These are phyloP conservation scores for Colinus virginianus DNA, from an alignment of 2,113 vertebrate genomes.

Conservation along the genomic window DNA sequence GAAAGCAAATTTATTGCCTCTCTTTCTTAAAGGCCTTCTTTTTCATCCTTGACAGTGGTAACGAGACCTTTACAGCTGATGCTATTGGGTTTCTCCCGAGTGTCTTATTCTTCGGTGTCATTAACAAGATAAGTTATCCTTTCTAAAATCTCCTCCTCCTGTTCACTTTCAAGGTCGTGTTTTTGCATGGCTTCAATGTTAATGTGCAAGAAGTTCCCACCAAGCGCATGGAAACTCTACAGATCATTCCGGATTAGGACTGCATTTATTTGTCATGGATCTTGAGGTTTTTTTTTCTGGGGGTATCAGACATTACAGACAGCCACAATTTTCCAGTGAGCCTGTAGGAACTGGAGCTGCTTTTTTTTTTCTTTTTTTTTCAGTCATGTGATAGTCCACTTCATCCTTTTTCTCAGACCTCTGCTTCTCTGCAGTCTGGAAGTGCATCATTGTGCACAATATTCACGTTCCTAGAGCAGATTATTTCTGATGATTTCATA, in stretches of 20 bases:
- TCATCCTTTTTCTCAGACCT: background rate
- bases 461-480: background rate
- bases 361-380: background rate
- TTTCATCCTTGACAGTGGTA: conserved; percentile 32
- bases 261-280: background rate
- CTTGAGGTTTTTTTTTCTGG: background rate
- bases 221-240: background rate
- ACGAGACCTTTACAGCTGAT: background rate
- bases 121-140: conserved; percentile 54
- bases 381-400: background rate
- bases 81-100: conserved; percentile 35
- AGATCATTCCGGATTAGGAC: background rate
- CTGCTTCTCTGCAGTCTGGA: background rate
- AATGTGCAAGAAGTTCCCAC: conserved; percentile 7
- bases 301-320: background rate
- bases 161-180: conserved; percentile 20
- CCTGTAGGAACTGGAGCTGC: background rate
- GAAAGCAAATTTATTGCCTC: conserved; percentile 50
- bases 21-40: conserved; percentile 51
- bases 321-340: background rate
- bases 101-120: conserved; percentile 6
- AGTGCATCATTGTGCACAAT: background rate
- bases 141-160: conserved; percentile 48
- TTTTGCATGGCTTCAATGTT: conserved; percentile 18
- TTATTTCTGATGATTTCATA: conserved; percentile 30